phyloP scores from a whole-genome alignment of 2,797 vertebrate species.

The Etheostoma nigrum region DNA sequence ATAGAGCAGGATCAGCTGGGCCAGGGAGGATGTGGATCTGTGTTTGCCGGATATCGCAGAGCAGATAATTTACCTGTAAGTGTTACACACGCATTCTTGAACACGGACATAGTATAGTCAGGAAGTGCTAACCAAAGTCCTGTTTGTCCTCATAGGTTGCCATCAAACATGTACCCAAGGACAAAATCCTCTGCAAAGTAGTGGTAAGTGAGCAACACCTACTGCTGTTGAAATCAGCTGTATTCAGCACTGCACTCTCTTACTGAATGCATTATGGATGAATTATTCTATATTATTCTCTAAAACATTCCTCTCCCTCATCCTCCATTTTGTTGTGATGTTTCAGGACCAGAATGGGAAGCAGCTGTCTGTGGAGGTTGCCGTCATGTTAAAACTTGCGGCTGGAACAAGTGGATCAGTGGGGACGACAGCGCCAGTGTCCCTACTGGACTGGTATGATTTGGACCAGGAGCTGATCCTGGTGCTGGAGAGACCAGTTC shows the following conservation, averaged over 20 bases:
- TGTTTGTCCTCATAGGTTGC: constrained; percentile 24
- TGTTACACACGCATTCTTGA: not conserved
- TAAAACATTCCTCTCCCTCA: not conserved
- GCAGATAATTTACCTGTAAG: constrained; percentile 23
- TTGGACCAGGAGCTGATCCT: constrained; percentile 20
- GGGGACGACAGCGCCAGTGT: not conserved
- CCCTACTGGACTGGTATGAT: constrained; percentile 47
- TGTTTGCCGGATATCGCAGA: constrained; percentile 32
- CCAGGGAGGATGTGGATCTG: constrained; percentile 27
- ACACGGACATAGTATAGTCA: not conserved
- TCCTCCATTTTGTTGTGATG: not conserved
- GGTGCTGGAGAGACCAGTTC: constrained; percentile 41
- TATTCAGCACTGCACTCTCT: not conserved
- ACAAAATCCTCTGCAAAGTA: rapidly evolving
- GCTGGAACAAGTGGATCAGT: not conserved
- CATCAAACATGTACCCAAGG: constrained; percentile 22
- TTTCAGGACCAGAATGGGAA: constrained; percentile 8
- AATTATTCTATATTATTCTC: not conserved
- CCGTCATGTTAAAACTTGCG: not conserved
- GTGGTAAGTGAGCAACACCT: not conserved
- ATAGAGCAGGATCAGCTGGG: not conserved
- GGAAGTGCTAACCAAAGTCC: not conserved
- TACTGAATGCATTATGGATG: not conserved
- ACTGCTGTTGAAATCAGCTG: not conserved
- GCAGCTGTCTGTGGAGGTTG: not conserved